A percentile compares a stretch with the other conserved stretches of the same genome.
Evolutionary conservation across 2,113 vertebrate species (phyloP).

Genomic region (Calidris pugnax): DNA sequence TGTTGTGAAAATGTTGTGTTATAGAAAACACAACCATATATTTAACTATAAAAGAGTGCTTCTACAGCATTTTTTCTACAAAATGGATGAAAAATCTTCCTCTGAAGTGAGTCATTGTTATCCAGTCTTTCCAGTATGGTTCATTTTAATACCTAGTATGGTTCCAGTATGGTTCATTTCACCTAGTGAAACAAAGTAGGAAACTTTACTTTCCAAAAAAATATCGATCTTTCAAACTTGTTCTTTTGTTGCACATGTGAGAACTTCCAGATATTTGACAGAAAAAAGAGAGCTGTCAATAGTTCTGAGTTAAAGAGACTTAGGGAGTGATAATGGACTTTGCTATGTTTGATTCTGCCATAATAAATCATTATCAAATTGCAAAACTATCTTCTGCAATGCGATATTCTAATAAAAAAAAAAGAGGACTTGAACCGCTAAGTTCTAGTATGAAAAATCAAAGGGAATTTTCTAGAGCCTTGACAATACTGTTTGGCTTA

Average conservation of each 20-base stretch:
- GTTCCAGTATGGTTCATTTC: neutral
- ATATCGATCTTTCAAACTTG: neutral
- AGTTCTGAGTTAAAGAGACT: neutral
- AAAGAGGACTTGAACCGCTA: neutral
- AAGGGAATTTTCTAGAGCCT: neutral
- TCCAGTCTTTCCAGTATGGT: neutral
- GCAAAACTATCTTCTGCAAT: neutral
- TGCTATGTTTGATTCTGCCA: neutral
- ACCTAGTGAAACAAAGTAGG: neutral
- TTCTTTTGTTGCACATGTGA: neutral
- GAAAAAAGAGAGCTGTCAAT: neutral
- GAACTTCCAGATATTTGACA: neutral
- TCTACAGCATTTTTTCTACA: neutral
- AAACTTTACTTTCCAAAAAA: neutral
- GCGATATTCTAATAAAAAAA: neutral
- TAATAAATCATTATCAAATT: neutral
- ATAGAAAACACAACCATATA: neutral
- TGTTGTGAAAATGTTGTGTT: neutral
- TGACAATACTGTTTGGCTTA: neutral
- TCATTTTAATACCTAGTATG: neutral
- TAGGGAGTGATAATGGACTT: neutral
- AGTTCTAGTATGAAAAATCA: neutral
- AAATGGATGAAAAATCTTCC: neutral
- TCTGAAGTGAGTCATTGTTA: neutral
- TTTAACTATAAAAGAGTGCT: neutral